phyloP scores from a whole-genome alignment of 2,888 invertebrate species.

The Anoplius nigerrimus region DNA sequence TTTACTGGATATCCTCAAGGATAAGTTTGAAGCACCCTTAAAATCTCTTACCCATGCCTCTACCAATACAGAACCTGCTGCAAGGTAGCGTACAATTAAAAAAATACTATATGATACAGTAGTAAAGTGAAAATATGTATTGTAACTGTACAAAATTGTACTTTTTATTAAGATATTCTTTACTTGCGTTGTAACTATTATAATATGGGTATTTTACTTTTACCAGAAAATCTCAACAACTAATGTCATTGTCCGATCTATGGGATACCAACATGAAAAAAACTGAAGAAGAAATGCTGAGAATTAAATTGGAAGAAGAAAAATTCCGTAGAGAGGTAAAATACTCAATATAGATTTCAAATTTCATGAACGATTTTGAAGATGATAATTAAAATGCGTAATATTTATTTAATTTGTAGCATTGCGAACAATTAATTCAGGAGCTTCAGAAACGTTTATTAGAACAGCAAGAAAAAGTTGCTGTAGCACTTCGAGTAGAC shows the following conservation, averaged over 20 bases:
- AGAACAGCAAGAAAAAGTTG: constrained; percentile 87
- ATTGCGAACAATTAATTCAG: constrained; percentile 86
- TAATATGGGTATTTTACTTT: neutral
- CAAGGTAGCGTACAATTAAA: constrained; percentile 60
- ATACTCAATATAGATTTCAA: constrained; percentile 15
- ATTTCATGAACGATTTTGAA: neutral
- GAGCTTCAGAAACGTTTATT: constrained; percentile 84
- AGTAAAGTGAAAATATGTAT: neutral
- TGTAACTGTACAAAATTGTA: neutral
- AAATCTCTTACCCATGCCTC: constrained; percentile 37
- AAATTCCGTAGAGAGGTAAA: constrained; percentile 84
- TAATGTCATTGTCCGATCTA: constrained; percentile 80
- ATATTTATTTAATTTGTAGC: constrained; percentile 75
- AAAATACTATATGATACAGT: no score
- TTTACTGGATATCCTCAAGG: constrained; percentile 27
- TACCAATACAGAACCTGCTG: constrained; percentile 53
- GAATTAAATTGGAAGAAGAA: constrained; percentile 83
- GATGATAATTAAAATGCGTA: constrained; percentile 14
- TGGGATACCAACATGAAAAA: constrained; percentile 78
- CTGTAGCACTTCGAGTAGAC: constrained; percentile 87
- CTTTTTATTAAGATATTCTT: neutral
- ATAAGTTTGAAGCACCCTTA: constrained; percentile 16
- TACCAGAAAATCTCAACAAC: constrained; percentile 63
- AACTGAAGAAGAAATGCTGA: constrained; percentile 67
- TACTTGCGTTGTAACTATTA: neutral